Evolutionary conservation across 2,113 vertebrate genomes (phyloP).

Genomic region (Myotis davidii): DNA sequence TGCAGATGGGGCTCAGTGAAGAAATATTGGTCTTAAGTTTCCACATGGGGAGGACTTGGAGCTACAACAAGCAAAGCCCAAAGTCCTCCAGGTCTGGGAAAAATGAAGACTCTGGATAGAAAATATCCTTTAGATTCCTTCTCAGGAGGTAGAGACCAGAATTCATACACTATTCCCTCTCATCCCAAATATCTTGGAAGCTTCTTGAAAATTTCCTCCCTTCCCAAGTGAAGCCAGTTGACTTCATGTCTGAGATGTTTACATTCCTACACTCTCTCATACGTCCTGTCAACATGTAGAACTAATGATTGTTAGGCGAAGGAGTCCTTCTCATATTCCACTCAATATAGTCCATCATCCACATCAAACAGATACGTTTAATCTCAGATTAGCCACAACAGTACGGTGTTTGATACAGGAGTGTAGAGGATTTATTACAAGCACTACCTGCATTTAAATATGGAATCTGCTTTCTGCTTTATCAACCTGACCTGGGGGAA

Average conservation of each 20-base stretch:
- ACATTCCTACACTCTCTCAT: background rate
- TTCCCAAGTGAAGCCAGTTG: background rate
- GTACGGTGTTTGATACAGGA: background rate
- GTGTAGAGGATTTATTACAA: background rate
- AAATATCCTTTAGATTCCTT: background rate
- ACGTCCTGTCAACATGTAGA: background rate
- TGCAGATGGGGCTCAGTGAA: background rate
- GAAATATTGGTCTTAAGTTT: background rate
- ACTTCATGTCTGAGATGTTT: background rate
- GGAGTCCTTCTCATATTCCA: background rate
- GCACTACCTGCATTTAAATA: background rate
- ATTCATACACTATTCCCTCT: background rate
- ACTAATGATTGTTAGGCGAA: background rate
- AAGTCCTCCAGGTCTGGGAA: background rate
- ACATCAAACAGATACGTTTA: background rate
- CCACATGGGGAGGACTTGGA: background rate
- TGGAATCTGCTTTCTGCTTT: background rate
- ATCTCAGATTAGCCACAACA: background rate
- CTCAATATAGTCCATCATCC: background rate
- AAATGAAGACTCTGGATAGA: background rate
- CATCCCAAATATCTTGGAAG: background rate
- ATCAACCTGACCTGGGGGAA: background rate
- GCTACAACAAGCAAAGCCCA: background rate
- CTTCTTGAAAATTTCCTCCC: background rate
- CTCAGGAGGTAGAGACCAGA: background rate